Evolutionary conservation across 2,797 vertebrate species (phyloP).

Genomic region (Pterois miles): DNA sequence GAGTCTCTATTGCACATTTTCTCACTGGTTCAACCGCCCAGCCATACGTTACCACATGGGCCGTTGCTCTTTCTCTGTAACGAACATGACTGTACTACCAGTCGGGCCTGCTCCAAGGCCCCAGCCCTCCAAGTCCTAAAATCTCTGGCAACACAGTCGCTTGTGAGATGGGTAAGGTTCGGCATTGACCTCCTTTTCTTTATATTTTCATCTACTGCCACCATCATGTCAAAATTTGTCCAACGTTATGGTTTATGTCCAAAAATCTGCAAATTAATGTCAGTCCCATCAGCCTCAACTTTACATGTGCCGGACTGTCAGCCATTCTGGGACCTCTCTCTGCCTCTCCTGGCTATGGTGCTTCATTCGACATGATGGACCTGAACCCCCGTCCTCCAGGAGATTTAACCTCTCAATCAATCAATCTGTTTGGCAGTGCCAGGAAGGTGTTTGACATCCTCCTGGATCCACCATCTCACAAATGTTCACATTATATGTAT

Average conservation of each 20-base stretch:
- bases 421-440: too few relatives aligned
- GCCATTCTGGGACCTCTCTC: too few relatives aligned
- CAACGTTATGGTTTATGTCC: neutral
- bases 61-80: neutral
- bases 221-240: neutral
- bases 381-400: too few relatives aligned
- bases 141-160: too few relatives aligned
- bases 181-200: neutral
- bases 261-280: neutral
- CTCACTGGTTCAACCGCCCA: neutral
- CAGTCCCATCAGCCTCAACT: neutral
- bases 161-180: too few relatives aligned
- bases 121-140: neutral
- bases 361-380: too few relatives aligned
- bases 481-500: too few relatives aligned
- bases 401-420: too few relatives aligned
- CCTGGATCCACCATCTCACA: too few relatives aligned
- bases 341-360: too few relatives aligned
- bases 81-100: neutral
- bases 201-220: neutral
- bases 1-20: constrained; percentile 26
- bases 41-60: neutral
- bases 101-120: neutral
- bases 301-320: neutral
- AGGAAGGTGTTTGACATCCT: too few relatives aligned